Evolutionary conservation across 2,888 invertebrate genomes (phyloP), one percentile per base, ranked within the genome.

Genomic region (Mystacides longicornis): DNA sequence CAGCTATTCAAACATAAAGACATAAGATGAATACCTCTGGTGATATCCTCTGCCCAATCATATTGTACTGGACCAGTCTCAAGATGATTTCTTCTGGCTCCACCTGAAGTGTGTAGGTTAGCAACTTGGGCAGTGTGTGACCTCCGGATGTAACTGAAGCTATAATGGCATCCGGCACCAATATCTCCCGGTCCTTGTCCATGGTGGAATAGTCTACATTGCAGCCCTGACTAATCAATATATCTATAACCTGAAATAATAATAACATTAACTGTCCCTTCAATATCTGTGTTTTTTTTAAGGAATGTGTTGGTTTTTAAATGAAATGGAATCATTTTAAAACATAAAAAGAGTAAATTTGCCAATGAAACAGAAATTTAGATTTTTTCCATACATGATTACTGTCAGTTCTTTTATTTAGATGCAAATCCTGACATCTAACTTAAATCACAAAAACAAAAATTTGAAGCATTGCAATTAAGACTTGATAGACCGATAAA

Each of bases 201-300:
- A 65, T 59, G 58, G 70, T 74, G 55, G 68, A 69, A 63, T 74
- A 74, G 62, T 77, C 77, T 27, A 77, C 69, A 66, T 77, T 68
- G 58, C 75, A 74, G 11, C 70, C 73, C 62, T 73, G 69, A 43
- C 72, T 68, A 31, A 69, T 62, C 2, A 77, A 67, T 63, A 76
- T 71, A 58, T 70, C 61, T 51, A 77, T 72, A 19, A 74, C 71
- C 77, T 77, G 65, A 51, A 69, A 51, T 27, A 45, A 45, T 14
- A 52, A 52, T 19, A 23, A 16, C 27, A 46, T 14, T 5, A 47
- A n/a, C n/a, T n/a, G n/a, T n/a, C n/a, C n/a, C n/a, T n/a, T n/a
- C n/a, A n/a, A n/a, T n/a, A n/a, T n/a, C n/a, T n/a, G n/a, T n/a
- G n/a, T n/a, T n/a, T n/a, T n/a, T n/a, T n/a, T n/a, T n/a, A n/a